These are phyloP conservation scores for Pogonocichla stellata DNA, from an alignment of 2,113 vertebrate genomes.

Conservation along the genomic window DNA sequence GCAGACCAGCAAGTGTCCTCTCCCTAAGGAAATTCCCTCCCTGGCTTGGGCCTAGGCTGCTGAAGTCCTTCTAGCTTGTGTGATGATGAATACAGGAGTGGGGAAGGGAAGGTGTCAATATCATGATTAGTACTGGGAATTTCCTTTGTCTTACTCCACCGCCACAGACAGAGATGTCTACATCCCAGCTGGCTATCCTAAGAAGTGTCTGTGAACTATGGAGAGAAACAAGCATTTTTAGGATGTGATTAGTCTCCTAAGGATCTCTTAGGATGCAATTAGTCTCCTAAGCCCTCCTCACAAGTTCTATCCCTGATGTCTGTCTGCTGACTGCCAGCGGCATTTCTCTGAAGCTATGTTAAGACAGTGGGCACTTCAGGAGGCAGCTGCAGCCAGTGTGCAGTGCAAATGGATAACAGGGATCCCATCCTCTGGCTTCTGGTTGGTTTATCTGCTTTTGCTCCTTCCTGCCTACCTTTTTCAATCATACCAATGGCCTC, in stretches of 20 bases:
- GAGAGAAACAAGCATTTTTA: background rate
- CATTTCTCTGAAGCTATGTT: background rate
- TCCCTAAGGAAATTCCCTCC: background rate
- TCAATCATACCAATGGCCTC: slow-evolving; percentile 69
- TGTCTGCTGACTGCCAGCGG: background rate
- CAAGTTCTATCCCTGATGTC: background rate
- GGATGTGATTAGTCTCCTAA: too few relatives aligned
- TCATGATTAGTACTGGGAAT: background rate
- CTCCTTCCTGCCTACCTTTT: slow-evolving; percentile 32
- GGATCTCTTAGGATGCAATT: background rate
- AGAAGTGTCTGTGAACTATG: background rate
- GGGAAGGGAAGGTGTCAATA: background rate
- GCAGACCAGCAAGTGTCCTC: background rate
- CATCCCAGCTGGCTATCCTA: background rate
- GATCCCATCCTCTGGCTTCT: accelerated
- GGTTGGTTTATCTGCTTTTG: background rate
- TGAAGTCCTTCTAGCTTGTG: background rate
- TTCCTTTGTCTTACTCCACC: background rate
- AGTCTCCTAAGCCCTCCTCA: background rate
- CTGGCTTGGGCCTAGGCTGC: background rate
- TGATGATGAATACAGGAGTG: background rate
- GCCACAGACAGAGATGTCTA: background rate
- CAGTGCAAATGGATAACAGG: accelerated
- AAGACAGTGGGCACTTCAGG: background rate
- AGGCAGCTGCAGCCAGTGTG: background rate